Evolutionary conservation across 2,888 invertebrate species (phyloP), one percentile per base, ranked within the genome.

Genomic region (Amblyteles armatorius): DNA sequence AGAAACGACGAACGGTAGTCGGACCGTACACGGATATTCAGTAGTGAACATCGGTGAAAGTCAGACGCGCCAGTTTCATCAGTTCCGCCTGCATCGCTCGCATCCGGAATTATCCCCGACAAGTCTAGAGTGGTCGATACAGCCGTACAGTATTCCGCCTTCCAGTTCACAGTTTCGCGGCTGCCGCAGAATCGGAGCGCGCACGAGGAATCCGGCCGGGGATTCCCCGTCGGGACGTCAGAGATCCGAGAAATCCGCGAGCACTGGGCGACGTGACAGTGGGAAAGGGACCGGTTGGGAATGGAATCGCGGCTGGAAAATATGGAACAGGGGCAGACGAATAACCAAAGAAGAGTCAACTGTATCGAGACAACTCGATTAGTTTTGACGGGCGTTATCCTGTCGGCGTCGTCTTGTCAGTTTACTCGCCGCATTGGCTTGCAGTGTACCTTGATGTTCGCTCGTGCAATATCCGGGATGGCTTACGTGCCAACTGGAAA

Each of bases 71-170:
- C 22, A 67, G 50, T 50, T 57, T 26, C 11, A 26, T 57, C 57
- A 22, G 13, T 57, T 33, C 11, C 50, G 19, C 29, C 16, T 19
- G 57, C 1, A 13, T 13, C 22, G 1, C 29, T 50, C 33, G 19
- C 50, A 57, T 80, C 68, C 67, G 16, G 55, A 57, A 80, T 80
- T 67, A 68, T 80, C 36, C 57, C 22, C 44, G 72, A 74, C 73
- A 16, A 13, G 33, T 74, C 55, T 16, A 44, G 57, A 9, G n/a
- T 52, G 57, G n/a, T 29, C 26, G 6, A 52, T 40, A 52, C 5
- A 16, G 44, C 13, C 44, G 3, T 3, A 4, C 16, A 48, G 16
- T 2, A 48, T 16, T 48, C 2, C 16, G 4, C 44, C 29, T 16
- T 5, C 13, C 44, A 16, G 44, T 48, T 16, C 4, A 16, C 44